Percentiles rank a stretch among this genome's conserved stretches.
Conservation (phyloP, 2,113 vertebrate genomes). For the Limnothrissa miodon region DNA sequence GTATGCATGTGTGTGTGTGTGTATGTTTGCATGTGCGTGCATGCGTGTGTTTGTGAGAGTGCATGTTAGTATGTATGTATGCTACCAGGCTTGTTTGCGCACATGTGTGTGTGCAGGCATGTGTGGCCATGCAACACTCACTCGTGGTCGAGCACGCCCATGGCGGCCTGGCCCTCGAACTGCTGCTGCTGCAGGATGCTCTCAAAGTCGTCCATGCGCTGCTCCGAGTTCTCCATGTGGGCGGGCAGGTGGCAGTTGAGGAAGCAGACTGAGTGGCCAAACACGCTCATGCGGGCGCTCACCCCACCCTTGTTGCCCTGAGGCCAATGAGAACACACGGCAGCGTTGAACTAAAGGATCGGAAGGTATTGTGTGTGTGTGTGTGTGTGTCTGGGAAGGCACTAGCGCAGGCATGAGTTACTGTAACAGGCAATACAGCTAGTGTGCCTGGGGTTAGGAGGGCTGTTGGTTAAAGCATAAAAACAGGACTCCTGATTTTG, state of each 20-base stretch:
- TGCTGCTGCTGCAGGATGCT: constrained; percentile 97
- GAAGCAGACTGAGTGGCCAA: constrained; percentile 94
- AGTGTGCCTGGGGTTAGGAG: no score
- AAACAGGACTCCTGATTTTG: no score
- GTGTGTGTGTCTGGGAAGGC: no score
- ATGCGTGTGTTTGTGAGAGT: background rate
- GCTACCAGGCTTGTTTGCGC: no score
- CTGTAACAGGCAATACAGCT: no score
- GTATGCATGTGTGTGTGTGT: background rate
- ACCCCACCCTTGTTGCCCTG: constrained; percentile 98
- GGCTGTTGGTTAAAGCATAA: no score
- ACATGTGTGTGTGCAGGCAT: background rate
- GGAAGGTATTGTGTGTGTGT: no score
- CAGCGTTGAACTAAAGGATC: no score
- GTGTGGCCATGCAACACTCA: constrained; percentile 60
- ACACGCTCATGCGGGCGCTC: constrained; percentile 83
- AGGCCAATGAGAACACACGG: constrained; percentile 6
- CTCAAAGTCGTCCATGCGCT: constrained; percentile 94
- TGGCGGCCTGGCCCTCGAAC: constrained; percentile 77
- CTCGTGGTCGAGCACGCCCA: constrained; percentile 84
- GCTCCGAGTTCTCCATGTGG: constrained; percentile 93
- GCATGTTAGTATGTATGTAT: background rate
- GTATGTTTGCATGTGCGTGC: background rate
- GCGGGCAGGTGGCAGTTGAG: constrained; percentile 98
- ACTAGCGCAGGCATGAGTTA: no score